Evolutionary conservation across 2,888 invertebrate species (phyloP), one percentile per base, ranked within the genome.

Genomic region (Drosophila antonietae): DNA sequence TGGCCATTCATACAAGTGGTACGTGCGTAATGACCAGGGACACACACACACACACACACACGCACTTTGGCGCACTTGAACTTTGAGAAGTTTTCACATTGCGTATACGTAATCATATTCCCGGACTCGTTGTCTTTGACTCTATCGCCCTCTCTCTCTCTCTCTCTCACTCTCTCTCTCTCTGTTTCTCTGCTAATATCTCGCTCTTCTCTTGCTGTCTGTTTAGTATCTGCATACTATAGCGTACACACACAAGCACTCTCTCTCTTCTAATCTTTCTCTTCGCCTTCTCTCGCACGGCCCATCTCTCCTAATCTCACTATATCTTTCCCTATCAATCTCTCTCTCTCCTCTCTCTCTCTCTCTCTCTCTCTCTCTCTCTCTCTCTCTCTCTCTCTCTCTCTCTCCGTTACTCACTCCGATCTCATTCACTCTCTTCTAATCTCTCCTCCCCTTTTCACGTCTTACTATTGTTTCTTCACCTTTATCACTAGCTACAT

Each of bases 11-110:
- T 78, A 83, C 84, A 84, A 84, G 83, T 83, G 88, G 70, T 84
- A 88, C 84, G 84, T 84, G 84, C 84, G 86, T 84, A 88, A 84
- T 88, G 84, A 85, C 88, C 88, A 88, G 80, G 65, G 77, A 67
- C 66, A 76, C 71, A 31, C 57, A 46, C 60, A 63, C 51, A 41
- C 56, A 41, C 49, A 46, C 63, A 69, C 56, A 43, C 49, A 63
- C 59, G 31, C 49, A 44, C 49, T 39, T 44, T 52, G 51, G 31
- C 71, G 79, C 83, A 85, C 86, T 84, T 85, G 80, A 84, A 84
- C 75, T 74, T 80, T 66, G 83, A 88, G 83, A 88, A 88, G 86
- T 88, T 84, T 58, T 52, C 72, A 77, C 85, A 67, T 80, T 88
- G 83, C 83, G 83, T 84, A 88, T 84, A 85, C 88, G 88, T 74